A percentile compares a stretch with the other conserved stretches of the same genome.
phyloP scores from a whole-genome alignment of 2,113 vertebrate species.

The Pyrgilauda ruficollis region DNA sequence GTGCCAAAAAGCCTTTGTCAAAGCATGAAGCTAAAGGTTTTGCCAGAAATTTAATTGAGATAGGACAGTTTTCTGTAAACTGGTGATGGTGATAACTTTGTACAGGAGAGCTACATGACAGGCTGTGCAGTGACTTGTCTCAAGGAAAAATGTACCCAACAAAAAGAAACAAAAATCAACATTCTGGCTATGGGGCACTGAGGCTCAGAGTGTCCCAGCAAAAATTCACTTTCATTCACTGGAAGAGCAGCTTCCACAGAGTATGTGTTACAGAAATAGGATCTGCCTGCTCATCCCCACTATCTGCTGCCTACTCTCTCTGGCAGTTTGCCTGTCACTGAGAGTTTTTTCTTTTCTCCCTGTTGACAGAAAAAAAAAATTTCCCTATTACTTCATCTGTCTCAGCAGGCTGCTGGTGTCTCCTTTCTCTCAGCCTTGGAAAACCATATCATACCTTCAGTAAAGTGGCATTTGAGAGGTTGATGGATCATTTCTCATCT shows the following conservation, averaged over 20 bases:
- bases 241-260: neutral
- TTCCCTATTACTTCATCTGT: neutral
- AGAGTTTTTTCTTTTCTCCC: neutral
- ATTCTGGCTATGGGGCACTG: neutral
- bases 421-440: neutral
- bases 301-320: neutral
- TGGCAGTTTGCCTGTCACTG: neutral
- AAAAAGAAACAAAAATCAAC: neutral
- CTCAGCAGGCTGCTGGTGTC: neutral
- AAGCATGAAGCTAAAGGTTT: neutral
- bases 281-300: neutral
- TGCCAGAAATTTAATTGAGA: neutral
- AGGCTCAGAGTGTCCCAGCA: neutral
- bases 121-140: neutral
- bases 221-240: neutral
- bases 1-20: neutral
- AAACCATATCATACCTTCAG: neutral
- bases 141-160: neutral
- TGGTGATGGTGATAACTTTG: neutral
- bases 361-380: neutral
- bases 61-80: neutral
- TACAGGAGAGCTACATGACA: neutral
- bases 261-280: neutral
- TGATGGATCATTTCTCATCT: neutral
- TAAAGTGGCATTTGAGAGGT: neutral